Evolutionary conservation across 1,140 invertebrate species (phyloP).

Genomic region (Bradynema listronoti): DNA sequence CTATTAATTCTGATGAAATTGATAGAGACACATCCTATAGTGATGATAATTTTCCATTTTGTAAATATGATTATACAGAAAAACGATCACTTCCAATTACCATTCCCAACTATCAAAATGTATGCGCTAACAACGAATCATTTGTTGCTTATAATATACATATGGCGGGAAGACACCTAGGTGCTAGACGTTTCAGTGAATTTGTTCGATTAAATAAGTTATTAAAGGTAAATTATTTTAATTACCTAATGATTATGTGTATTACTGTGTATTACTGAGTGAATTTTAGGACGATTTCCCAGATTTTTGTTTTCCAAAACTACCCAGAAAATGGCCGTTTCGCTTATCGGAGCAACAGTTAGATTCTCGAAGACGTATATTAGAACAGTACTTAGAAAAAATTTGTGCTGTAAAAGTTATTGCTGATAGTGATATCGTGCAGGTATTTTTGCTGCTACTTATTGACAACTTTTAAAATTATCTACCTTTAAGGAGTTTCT

Average conservation of each 20-base stretch:
- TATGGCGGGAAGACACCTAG: constrained; percentile 94
- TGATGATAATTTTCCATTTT: constrained; percentile 68
- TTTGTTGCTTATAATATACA: constrained; percentile 97
- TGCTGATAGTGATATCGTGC: constrained; percentile 90
- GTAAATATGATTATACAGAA: constrained; percentile 93
- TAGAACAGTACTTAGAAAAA: constrained; percentile 96
- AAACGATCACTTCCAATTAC: constrained; percentile 94
- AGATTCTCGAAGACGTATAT: constrained; percentile 78
- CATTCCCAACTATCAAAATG: constrained; percentile 83
- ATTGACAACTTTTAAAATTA: neutral
- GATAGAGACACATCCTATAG: constrained; percentile 27
- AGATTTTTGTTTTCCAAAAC: constrained; percentile 92
- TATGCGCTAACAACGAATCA: constrained; percentile 74
- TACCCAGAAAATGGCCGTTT: constrained; percentile 98
- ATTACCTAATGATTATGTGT: neutral
- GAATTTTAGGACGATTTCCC: constrained; percentile 97
- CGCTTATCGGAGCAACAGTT: constrained; percentile 89
- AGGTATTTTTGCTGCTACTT: constrained; percentile 61
- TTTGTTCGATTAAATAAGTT: constrained; percentile 20
- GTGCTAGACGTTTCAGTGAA: constrained; percentile 87
- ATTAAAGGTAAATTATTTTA: neutral
- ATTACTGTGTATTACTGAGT: constrained; percentile 55
- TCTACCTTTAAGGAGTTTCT: constrained; percentile 45
- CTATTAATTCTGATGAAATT: constrained; percentile 68
- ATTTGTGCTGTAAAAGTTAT: constrained; percentile 95